These are phyloP conservation scores for Procambarus virginalis DNA, from an alignment of 1,140 invertebrate genomes.

Conservation along the genomic window DNA sequence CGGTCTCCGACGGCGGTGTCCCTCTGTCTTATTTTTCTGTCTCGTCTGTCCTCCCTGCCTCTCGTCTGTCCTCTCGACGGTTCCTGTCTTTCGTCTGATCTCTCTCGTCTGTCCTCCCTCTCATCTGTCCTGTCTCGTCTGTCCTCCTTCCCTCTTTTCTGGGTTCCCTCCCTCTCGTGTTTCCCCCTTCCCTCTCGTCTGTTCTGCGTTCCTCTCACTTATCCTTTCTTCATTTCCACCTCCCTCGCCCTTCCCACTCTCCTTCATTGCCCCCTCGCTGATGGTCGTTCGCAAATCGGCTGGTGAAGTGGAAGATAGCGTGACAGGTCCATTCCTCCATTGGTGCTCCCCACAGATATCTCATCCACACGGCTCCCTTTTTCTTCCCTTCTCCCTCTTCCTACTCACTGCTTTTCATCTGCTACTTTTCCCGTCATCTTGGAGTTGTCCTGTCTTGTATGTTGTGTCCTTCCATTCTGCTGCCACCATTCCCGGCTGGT, in stretches of 20 bases:
- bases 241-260: not conserved
- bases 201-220: not conserved
- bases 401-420: not conserved
- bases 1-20: no score
- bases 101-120: not conserved
- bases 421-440: not conserved
- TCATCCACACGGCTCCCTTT: not conserved
- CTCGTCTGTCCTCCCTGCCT: not conserved
- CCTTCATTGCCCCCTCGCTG: not conserved
- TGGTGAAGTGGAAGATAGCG: slow-evolving; percentile 46
- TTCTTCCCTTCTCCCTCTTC: not conserved
- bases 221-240: not conserved
- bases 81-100: not conserved
- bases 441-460: not conserved
- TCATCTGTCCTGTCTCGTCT: not conserved
- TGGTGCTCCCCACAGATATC: no score
- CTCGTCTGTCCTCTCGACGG: not conserved
- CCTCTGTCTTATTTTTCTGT: not conserved
- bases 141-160: not conserved
- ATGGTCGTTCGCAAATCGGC: slow-evolving; percentile 42
- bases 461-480: not conserved
- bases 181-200: no score
- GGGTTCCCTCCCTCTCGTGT: not conserved
- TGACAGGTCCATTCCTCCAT: slow-evolving; percentile 39
- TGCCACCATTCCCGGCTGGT: not conserved